Evolutionary conservation across 2,113 vertebrate species (phyloP).

Genomic region (Riparia riparia): DNA sequence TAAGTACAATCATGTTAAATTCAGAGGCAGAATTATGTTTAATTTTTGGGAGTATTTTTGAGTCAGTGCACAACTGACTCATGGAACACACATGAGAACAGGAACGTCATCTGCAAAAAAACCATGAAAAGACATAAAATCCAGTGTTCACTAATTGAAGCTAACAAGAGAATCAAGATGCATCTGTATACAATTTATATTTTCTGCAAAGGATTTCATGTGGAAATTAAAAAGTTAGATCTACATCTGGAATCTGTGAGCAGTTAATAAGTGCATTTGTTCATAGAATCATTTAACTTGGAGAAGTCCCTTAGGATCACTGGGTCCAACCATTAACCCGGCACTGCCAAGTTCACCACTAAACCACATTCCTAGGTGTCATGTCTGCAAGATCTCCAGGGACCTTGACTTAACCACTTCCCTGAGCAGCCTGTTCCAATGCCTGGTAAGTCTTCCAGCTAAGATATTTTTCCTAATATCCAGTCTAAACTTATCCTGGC

Average conservation of each 20-base stretch:
- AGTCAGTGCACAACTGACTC: not conserved
- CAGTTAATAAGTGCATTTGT: not conserved
- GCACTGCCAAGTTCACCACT: not conserved
- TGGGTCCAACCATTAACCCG: accelerated
- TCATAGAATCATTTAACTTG: not conserved
- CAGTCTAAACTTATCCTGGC: not conserved
- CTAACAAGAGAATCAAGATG: not conserved
- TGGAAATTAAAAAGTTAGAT: not conserved
- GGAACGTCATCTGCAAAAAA: not conserved
- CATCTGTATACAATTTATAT: not conserved
- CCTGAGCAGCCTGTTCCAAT: not conserved
- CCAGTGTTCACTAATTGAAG: not conserved
- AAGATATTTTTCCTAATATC: not conserved
- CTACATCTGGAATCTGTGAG: not conserved
- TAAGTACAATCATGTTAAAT: not conserved
- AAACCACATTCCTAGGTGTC: not conserved
- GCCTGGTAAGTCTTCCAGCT: not conserved
- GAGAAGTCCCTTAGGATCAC: not conserved
- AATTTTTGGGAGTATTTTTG: not conserved
- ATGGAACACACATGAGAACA: not conserved
- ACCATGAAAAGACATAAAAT: not conserved
- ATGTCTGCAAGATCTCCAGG: not conserved
- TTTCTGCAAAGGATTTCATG: not conserved
- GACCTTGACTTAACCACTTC: not conserved
- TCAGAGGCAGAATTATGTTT: not conserved